Conservation (phyloP, 2,797 vertebrate genomes). For the Cygnus olor region DNA sequence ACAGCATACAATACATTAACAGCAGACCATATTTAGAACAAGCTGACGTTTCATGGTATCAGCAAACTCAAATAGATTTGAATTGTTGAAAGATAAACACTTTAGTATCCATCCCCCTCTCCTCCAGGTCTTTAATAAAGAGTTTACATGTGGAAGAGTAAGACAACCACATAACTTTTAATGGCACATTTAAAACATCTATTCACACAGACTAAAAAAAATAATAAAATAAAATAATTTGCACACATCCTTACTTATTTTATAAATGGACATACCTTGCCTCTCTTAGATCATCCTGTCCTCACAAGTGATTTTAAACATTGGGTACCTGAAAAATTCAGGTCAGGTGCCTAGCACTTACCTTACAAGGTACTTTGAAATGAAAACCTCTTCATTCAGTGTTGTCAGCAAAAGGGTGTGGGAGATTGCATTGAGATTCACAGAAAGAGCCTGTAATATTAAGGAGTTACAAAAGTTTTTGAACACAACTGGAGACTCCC, state of each 20-base stretch:
- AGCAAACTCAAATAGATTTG: not conserved
- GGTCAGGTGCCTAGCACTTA: not conserved
- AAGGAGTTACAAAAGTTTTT: not conserved
- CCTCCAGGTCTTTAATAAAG: not conserved
- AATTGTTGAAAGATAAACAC: not conserved
- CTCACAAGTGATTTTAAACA: not conserved
- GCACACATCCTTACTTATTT: not conserved
- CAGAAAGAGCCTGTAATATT: not conserved
- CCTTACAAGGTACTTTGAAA: not conserved
- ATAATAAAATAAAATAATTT: not conserved
- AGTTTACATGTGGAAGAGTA: not conserved
- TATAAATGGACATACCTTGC: not conserved
- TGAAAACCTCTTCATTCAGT: not conserved
- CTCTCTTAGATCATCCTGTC: not conserved
- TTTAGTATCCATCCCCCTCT: not conserved
- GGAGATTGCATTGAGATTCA: not conserved
- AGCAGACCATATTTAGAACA: not conserved
- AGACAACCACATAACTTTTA: not conserved
- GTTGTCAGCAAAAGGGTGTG: not conserved
- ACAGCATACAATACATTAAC: not conserved
- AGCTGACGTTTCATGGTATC: not conserved
- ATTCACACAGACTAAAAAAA: not conserved
- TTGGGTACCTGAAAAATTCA: conserved; percentile 14
- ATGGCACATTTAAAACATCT: not conserved
- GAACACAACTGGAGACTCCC: not conserved